These are phyloP conservation scores for Aleiodes testaceus DNA, from an alignment of 2,888 invertebrate species.

Conservation along the genomic window DNA sequence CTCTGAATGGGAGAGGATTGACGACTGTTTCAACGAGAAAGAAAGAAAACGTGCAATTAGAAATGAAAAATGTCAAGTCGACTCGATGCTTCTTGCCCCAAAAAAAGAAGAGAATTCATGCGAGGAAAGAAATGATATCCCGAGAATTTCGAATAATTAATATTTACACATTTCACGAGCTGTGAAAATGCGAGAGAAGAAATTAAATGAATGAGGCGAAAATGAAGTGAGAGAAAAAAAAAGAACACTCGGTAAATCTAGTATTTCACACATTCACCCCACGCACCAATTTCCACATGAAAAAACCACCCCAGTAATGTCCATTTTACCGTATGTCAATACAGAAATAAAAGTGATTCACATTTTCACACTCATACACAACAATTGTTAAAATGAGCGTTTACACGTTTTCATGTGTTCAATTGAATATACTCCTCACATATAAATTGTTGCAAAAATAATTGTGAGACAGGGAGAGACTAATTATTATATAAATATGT, in stretches of 20 bases:
- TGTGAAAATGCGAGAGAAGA: slow-evolving; percentile 35
- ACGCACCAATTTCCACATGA: slow-evolving; percentile 62
- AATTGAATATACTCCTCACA: slow-evolving; percentile 13
- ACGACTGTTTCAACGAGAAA: slow-evolving; percentile 2
- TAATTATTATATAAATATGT: slow-evolving; percentile 43
- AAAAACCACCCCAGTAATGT: slow-evolving; percentile 58
- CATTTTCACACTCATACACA: slow-evolving; percentile 35
- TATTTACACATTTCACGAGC: slow-evolving; percentile 20
- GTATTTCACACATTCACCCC: slow-evolving; percentile 58
- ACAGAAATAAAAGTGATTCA: slow-evolving; percentile 13
- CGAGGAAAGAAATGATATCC: background rate
- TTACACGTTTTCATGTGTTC: slow-evolving; percentile 12
- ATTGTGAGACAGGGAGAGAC: slow-evolving; percentile 53
- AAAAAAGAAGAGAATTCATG: background rate
- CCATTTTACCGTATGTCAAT: slow-evolving; percentile 64
- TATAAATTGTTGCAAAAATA: slow-evolving; percentile 43
- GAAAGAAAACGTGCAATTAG: slow-evolving; percentile 23
- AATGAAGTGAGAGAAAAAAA: slow-evolving; percentile 27
- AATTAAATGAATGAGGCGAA: slow-evolving; percentile 27
- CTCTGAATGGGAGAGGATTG: background rate
- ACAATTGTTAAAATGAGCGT: slow-evolving; percentile 41
- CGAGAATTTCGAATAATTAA: slow-evolving; percentile 20
- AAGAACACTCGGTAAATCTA: slow-evolving; percentile 50
- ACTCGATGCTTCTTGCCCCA: too few relatives aligned
- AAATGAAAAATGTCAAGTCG: too few relatives aligned